A percentile compares a stretch with the other conserved stretches of the same genome.
Conservation (phyloP, 2,113 vertebrate genomes). For the Alethe diademata region DNA sequence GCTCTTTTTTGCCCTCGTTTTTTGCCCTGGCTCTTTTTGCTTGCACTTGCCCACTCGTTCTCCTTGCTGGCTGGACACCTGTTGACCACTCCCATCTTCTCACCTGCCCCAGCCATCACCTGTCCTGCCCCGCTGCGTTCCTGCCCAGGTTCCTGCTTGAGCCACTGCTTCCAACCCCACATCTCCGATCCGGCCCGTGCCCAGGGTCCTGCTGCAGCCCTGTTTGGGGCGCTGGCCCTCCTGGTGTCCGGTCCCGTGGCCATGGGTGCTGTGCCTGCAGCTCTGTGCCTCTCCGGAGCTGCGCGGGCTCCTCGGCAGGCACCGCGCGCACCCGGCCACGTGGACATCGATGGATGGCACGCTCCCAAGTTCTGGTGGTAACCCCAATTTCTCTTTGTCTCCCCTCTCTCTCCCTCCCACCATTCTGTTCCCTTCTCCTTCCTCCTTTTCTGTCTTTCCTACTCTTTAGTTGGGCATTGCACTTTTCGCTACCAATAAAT, state of each 20-base stretch:
- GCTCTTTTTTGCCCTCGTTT: background rate
- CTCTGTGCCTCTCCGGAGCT: background rate
- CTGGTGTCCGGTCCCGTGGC: fast-evolving
- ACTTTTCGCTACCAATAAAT: fast-evolving
- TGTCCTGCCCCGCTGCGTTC: background rate
- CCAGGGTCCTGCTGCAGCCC: fast-evolving
- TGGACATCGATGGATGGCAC: fast-evolving
- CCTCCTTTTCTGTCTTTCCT: background rate
- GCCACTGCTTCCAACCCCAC: no score
- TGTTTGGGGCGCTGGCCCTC: background rate
- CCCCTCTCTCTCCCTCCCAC: fast-evolving
- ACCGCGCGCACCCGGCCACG: fast-evolving
- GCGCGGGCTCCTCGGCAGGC: fast-evolving
- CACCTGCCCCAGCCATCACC: background rate
- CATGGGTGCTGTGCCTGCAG: fast-evolving
- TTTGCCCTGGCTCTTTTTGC: background rate
- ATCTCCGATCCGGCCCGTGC: fast-evolving
- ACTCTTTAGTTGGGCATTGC: background rate
- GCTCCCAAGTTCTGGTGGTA: fast-evolving
- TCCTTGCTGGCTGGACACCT: background rate
- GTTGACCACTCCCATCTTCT: background rate
- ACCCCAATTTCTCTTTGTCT: fast-evolving
- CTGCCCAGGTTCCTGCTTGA: background rate
- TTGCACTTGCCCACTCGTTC: fast-evolving
- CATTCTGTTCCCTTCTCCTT: background rate